phyloP scores from a whole-genome alignment of 2,888 invertebrate genomes.

The Drosophila atroscutellata region DNA sequence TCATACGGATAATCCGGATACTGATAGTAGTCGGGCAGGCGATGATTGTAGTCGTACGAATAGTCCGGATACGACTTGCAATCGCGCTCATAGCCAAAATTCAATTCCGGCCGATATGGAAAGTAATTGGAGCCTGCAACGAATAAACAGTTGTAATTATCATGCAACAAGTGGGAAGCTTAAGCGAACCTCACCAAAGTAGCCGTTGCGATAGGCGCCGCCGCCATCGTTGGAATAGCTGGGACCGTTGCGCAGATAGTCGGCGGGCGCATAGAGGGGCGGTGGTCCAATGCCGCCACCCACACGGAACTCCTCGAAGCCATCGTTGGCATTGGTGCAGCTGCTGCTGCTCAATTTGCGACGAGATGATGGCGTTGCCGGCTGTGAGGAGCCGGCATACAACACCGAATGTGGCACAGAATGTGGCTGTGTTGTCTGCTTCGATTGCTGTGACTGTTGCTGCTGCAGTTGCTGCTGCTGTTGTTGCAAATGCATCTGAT shows the following conservation, averaged over 20 bases:
- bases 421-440: constrained; percentile 86
- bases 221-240: constrained; percentile 82
- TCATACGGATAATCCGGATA: constrained; percentile 82
- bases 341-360: constrained; percentile 90
- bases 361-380: constrained; percentile 89
- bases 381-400: constrained; percentile 85
- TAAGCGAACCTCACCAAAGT: constrained; percentile 78
- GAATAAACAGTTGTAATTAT: neutral
- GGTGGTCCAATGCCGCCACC: constrained; percentile 76
- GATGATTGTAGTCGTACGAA: constrained; percentile 83
- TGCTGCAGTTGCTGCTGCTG: constrained; percentile 27
- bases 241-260: constrained; percentile 82
- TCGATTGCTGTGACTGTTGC: constrained; percentile 23
- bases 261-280: constrained; percentile 79
- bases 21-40: constrained; percentile 82
- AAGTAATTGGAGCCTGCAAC: constrained; percentile 83
- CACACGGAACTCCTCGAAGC: constrained; percentile 77
- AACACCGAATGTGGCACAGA: constrained; percentile 86
- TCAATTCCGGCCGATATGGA: constrained; percentile 84
- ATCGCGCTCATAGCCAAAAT: constrained; percentile 83
- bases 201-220: constrained; percentile 79
- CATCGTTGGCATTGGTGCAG: constrained; percentile 84
- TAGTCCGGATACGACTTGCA: constrained; percentile 85
- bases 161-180: neutral
- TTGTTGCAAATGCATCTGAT: constrained; percentile 52